These are phyloP conservation scores for Eulimnadia texana DNA, from an alignment of 1,140 invertebrate species.

Conservation along the genomic window DNA sequence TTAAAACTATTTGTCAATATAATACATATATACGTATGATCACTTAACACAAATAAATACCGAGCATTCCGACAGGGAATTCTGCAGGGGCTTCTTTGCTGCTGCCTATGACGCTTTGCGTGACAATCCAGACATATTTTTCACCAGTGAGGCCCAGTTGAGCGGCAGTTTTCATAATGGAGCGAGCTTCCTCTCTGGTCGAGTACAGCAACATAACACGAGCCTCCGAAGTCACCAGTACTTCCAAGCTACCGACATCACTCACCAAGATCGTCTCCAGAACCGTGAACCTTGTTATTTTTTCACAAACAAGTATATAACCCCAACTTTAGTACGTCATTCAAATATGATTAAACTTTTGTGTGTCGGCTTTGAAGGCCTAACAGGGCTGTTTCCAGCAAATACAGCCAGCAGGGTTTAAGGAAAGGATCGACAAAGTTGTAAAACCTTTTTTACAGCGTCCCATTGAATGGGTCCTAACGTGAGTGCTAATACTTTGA, in stretches of 20 bases:
- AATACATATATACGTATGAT: neutral
- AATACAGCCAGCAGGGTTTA: too few relatives aligned
- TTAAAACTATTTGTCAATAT: neutral
- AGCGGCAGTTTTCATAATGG: slow-evolving; percentile 62
- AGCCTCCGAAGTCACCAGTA: slow-evolving; percentile 77
- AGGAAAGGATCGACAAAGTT: too few relatives aligned
- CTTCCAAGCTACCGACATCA: slow-evolving; percentile 40
- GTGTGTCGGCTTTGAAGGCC: too few relatives aligned
- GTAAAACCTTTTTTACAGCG: too few relatives aligned
- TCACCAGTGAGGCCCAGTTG: slow-evolving; percentile 77
- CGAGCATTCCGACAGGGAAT: slow-evolving; percentile 84
- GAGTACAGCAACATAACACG: slow-evolving; percentile 86
- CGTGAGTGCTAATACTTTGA: too few relatives aligned
- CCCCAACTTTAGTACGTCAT: too few relatives aligned
- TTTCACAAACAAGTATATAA: slow-evolving; percentile 15
- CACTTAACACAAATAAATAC: too few relatives aligned
- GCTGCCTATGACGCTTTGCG: slow-evolving; percentile 78
- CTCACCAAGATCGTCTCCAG: slow-evolving; percentile 68
- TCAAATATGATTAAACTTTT: too few relatives aligned
- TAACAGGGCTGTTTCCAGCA: too few relatives aligned
- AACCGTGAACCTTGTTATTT: slow-evolving; percentile 48
- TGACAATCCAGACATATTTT: slow-evolving; percentile 93
- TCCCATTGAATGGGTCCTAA: too few relatives aligned
- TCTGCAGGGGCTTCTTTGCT: slow-evolving; percentile 47
- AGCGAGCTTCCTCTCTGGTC: slow-evolving; percentile 67